Percentiles rank a stretch among this genome's conserved stretches.
Conservation (phyloP, 2,888 invertebrate species). For the Charanyca ferruginea region DNA sequence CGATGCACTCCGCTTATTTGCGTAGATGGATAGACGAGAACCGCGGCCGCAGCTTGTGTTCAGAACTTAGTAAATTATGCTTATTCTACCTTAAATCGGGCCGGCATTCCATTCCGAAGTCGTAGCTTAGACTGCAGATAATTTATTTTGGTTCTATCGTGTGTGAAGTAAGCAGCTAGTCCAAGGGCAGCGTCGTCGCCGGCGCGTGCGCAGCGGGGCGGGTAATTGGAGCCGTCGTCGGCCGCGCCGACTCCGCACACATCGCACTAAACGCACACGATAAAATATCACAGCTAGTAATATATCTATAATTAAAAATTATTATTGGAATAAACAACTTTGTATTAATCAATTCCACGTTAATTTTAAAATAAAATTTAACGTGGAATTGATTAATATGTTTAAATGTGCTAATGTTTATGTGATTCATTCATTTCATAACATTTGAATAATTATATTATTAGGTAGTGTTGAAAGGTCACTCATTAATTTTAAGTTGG, state of each 20-base stretch:
- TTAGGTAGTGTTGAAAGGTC: slow-evolving; percentile 57
- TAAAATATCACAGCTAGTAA: slow-evolving; percentile 44
- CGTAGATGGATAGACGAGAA: slow-evolving; percentile 32
- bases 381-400: slow-evolving; percentile 32
- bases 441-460: slow-evolving; percentile 60
- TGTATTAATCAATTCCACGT: too few species aligned
- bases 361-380: slow-evolving; percentile 23
- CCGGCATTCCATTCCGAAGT: slow-evolving; percentile 29
- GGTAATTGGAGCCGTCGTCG: slow-evolving; percentile 72
- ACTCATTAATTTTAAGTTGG: slow-evolving; percentile 37
- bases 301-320: slow-evolving; percentile 40
- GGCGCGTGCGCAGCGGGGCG: slow-evolving; percentile 71
- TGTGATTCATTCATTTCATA: slow-evolving; percentile 52
- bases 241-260: slow-evolving; percentile 61
- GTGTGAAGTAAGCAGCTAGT: slow-evolving; percentile 72
- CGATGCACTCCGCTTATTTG: slow-evolving; percentile 40
- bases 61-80: slow-evolving; percentile 36
- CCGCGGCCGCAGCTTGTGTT: not conserved
- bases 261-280: slow-evolving; percentile 57
- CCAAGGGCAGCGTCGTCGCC: slow-evolving; percentile 71
- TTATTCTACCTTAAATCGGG: slow-evolving; percentile 38
- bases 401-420: slow-evolving; percentile 24
- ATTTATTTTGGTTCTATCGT: slow-evolving; percentile 68
- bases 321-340: slow-evolving; percentile 14
- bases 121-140: slow-evolving; percentile 37